Conservation (phyloP, 1,140 invertebrate species). For the Nephotettix cincticeps region DNA sequence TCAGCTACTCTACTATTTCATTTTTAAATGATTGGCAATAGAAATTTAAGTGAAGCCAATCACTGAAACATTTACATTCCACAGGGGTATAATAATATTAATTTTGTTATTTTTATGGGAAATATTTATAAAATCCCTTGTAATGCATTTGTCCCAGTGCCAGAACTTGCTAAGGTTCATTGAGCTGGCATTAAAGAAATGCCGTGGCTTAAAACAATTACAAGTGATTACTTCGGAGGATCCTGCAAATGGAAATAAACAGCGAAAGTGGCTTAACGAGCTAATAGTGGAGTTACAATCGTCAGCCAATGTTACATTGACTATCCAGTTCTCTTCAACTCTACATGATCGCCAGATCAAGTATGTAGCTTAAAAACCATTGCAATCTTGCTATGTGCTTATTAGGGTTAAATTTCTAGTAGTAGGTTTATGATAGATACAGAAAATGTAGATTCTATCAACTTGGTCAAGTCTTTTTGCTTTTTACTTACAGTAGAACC, state of each 20-base stretch:
- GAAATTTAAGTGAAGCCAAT: too few relatives aligned
- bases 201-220: conserved; percentile 65
- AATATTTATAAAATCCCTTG: too few relatives aligned
- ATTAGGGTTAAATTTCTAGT: neutral
- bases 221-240: conserved; percentile 60
- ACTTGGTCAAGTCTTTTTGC: too few relatives aligned
- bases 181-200: conserved; percentile 73
- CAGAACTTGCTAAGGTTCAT: conserved; percentile 70
- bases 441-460: neutral
- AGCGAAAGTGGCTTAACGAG: conserved; percentile 54
- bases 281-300: conserved; percentile 59
- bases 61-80: too few relatives aligned
- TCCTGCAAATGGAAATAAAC: conserved; percentile 43
- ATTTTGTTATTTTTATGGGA: too few relatives aligned
- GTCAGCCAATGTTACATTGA: conserved; percentile 55
- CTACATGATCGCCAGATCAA: conserved; percentile 87
- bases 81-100: too few relatives aligned
- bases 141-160: conserved; percentile 24
- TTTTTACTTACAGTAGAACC: too few relatives aligned
- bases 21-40: too few relatives aligned
- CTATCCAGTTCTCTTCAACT: conserved; percentile 66
- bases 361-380: too few relatives aligned
- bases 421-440: neutral
- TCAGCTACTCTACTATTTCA: too few relatives aligned
- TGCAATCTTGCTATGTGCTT: too few relatives aligned